Evolutionary conservation across 2,888 invertebrate species (phyloP).

Genomic region (Cerastoderma edule): DNA sequence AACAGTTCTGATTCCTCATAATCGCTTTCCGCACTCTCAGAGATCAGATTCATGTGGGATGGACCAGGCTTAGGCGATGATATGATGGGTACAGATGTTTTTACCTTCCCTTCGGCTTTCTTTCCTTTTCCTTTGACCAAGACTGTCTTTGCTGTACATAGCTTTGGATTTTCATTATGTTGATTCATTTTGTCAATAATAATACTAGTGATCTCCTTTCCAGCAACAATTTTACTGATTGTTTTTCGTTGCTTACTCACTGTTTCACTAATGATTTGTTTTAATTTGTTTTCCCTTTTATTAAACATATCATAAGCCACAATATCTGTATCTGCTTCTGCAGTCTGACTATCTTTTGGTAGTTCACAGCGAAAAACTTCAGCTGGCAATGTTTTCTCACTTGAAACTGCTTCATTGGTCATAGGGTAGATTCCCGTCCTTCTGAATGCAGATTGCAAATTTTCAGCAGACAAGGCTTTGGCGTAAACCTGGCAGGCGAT

Average conservation of each 20-base stretch:
- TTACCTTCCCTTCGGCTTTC: not conserved
- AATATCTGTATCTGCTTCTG: too few species aligned
- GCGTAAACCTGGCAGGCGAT: too few species aligned
- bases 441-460: too few species aligned
- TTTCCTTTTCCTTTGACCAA: not conserved
- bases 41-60: not conserved
- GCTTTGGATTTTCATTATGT: not conserved
- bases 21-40: not conserved
- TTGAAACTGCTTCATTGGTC: too few species aligned
- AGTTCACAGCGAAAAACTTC: too few species aligned
- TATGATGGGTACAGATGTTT: not conserved
- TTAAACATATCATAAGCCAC: too few species aligned
- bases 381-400: too few species aligned
- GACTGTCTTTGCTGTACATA: not conserved
- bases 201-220: not conserved
- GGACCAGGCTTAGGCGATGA: too few species aligned
- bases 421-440: too few species aligned
- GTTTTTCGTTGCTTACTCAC: constrained; percentile 19
- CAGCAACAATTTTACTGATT: constrained; percentile 14
- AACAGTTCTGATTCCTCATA: not conserved
- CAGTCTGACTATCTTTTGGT: too few species aligned
- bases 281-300: constrained; percentile 13
- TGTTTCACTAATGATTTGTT: constrained; percentile 17
- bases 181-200: not conserved
- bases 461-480: too few species aligned